Conservation (phyloP, 2,888 invertebrate genomes). For the Tachina lurida region DNA sequence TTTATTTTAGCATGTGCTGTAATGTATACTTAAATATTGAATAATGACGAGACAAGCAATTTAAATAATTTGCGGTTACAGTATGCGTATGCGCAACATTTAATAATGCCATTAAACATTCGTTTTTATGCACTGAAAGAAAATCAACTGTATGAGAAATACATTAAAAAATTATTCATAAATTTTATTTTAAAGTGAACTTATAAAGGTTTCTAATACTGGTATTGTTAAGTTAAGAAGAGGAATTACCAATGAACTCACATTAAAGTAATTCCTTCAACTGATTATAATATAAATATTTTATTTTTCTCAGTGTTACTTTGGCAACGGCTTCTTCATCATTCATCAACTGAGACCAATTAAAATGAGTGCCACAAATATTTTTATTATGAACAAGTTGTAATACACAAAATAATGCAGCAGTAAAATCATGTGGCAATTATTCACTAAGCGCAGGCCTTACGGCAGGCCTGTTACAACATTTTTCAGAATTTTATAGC, state of each 20-base stretch:
- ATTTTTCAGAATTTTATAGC: background rate
- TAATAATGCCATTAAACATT: conserved; percentile 73
- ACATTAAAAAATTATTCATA: background rate
- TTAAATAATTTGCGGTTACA: conserved; percentile 82
- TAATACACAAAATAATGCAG: conserved; percentile 60
- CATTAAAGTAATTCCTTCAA: too few relatives aligned
- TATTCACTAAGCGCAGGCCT: background rate
- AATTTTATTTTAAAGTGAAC: background rate
- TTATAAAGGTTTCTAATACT: too few relatives aligned
- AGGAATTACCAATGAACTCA: background rate
- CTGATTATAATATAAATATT: too few relatives aligned
- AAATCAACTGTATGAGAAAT: background rate
- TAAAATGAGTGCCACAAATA: conserved; percentile 76
- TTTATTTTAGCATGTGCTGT: conserved; percentile 69
- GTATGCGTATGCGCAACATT: conserved; percentile 82
- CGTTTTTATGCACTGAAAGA: background rate
- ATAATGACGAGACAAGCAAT: conserved; percentile 82
- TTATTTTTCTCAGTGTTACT: conserved; percentile 41
- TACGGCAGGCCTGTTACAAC: conserved; percentile 58
- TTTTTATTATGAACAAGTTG: conserved; percentile 75
- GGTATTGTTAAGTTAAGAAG: too few relatives aligned
- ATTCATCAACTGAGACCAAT: conserved; percentile 80
- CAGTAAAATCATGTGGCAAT: background rate
- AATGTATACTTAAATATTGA: conserved; percentile 80
- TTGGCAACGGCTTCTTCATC: conserved; percentile 33